Conservation (phyloP, 23 tunicate species). For the Botrylloides violaceus region DNA sequence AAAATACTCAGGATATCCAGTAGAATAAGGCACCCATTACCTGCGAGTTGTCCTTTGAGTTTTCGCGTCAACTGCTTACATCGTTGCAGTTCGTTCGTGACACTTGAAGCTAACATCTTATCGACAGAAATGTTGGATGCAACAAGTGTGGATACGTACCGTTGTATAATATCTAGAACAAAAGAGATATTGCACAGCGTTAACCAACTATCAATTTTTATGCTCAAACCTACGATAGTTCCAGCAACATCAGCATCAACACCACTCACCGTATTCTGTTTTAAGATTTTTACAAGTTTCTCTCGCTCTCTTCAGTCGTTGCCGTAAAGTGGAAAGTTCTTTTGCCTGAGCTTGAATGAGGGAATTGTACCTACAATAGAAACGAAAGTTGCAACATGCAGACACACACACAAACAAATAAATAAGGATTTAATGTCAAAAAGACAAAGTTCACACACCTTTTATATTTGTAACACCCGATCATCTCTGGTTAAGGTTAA, state of each 20-base stretch:
- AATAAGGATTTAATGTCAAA: too few relatives aligned
- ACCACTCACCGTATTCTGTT: slow-evolving; percentile 67
- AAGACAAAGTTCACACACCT: too few relatives aligned
- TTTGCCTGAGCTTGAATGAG: slow-evolving; percentile 88
- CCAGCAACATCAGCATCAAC: neutral
- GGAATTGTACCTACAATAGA: slow-evolving; percentile 86
- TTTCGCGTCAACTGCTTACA: slow-evolving; percentile 30
- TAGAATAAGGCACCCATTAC: neutral
- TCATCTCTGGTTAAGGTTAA: too few relatives aligned
- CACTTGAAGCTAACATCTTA: slow-evolving; percentile 28
- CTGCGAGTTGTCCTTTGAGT: slow-evolving; percentile 19
- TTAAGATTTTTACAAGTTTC: slow-evolving; percentile 43
- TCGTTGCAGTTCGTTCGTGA: slow-evolving; percentile 46
- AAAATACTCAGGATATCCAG: neutral
- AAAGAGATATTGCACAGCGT: too few relatives aligned
- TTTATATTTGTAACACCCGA: too few relatives aligned
- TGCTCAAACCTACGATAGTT: neutral
- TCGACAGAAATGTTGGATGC: slow-evolving; percentile 28
- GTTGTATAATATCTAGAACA: slow-evolving; percentile 55
- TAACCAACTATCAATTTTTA: neutral
- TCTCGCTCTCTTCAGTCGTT: slow-evolving; percentile 43
- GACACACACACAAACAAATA: too few relatives aligned
- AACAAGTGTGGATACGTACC: slow-evolving; percentile 47
- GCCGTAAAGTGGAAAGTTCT: slow-evolving; percentile 60
- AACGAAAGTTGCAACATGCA: too few relatives aligned